Base-by-base conservation (phyloP, 2,888 invertebrate species). In the Hybos culiciformis region DNA sequence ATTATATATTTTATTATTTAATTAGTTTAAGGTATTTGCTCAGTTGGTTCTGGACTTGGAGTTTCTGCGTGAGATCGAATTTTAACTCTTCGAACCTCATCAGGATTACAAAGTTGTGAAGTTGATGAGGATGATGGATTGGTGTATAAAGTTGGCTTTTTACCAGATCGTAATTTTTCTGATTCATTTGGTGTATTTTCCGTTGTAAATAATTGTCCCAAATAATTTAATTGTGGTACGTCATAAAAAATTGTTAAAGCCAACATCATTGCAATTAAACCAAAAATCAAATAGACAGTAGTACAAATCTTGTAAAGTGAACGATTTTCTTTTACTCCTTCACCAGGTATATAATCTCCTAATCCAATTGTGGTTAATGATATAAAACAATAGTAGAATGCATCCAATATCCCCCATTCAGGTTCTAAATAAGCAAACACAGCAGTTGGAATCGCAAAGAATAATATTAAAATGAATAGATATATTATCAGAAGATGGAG, bases 301-400 rank as follows among this genome's bases (percentile, higher is more conserved):
- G 83, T 83, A 44, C 73, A 73, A 41, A 88, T 78, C 71, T 90
- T 90, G 66, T 91, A 91, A 14, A 87, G 52, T 1, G 85, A 80
- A 34, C 86, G 71, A 67, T 80, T 77, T n/a, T 74, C 73, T 59
- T 85, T 83, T 0, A 80, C 77, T 9, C 77, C 72, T 58, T 88
- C 87, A 26, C 59, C 59, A 0, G 90, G 90, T 50, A 90, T 85
- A 67, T 85, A 88, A 67, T 91, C 91, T 0, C 90, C 90, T 3
- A 91, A 72, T 12, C 90, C 86, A 56, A 91, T 84, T 48, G 90
- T 90, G 19, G 90, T 88, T 50, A 91, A 69, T 12, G 88, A 88
- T 54, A 91, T 84, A 69, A 90, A 88, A 67, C 88, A 90, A 66
- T 87, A 91, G 67, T 91, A 91, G 58, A 91, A 74, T 1, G 88